Conservation (phyloP, 2,113 vertebrate species). For the rabbit (Oryctolagus cuniculus) region mOryCun1.1 NC_091434.1:55531501-55532000, state of each 20-base stretch:
- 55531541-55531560: not conserved
- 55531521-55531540: not conserved
- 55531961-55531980: too few species aligned
- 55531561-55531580: not conserved
- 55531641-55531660: not conserved
- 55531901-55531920: not conserved
- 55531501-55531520: not conserved
- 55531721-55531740: constrained; percentile 1
- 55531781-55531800: not conserved
- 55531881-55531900: not conserved
- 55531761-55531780: not conserved
- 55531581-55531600: not conserved
- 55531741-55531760: not conserved
- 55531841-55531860: not conserved
- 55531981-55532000: too few species aligned
- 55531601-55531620: not conserved
- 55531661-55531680: not conserved
- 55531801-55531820: not conserved
- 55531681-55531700: not conserved
- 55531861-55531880: not conserved
- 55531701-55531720: not conserved
- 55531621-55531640: not conserved
- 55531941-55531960: too few species aligned
- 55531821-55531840: not conserved
- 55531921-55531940: too few species aligned